phyloP scores from a whole-genome alignment of 2,888 invertebrate species.

The Eubasilissa splendida region DNA sequence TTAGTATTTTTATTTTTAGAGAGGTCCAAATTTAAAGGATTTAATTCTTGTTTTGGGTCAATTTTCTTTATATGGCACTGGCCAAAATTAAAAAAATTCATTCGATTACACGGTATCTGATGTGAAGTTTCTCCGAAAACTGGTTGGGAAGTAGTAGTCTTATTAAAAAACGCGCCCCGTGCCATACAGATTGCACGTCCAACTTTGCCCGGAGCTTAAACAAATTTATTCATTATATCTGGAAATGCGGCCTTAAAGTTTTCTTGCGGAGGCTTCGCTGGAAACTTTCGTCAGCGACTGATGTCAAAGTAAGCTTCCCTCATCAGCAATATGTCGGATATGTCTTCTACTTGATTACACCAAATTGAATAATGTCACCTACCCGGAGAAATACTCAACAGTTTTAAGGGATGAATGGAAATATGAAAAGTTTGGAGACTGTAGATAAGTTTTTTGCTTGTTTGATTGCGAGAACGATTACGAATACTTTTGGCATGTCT shows the following conservation, averaged over 20 bases:
- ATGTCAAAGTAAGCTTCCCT: conserved; percentile 33
- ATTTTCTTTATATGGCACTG: no score
- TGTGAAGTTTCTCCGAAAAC: no score
- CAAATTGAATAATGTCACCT: conserved; percentile 33
- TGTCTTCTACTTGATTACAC: conserved; percentile 22
- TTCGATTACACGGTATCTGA: no score
- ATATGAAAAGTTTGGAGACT: conserved; percentile 15
- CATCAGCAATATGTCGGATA: conserved; percentile 34
- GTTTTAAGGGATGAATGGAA: background rate
- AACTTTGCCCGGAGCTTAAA: conserved; percentile 35
- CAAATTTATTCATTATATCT: conserved; percentile 51
- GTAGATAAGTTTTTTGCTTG: background rate
- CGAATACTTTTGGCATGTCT: no score
- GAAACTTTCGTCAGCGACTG: conserved; percentile 31
- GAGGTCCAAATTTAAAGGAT: no score
- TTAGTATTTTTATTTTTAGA: no score
- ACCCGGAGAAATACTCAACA: background rate
- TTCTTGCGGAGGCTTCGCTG: conserved; percentile 24
- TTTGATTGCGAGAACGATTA: background rate
- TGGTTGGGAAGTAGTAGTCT: no score
- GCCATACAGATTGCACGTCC: conserved; percentile 16
- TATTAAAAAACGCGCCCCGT: background rate
- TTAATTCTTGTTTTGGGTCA: no score
- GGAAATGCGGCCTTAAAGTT: conserved; percentile 31
- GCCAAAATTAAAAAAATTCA: no score